A percentile compares a stretch with the other conserved stretches of the same genome.
phyloP scores from a whole-genome alignment of 2,797 vertebrate species.

The Cryptoblepharus egeriae region DNA sequence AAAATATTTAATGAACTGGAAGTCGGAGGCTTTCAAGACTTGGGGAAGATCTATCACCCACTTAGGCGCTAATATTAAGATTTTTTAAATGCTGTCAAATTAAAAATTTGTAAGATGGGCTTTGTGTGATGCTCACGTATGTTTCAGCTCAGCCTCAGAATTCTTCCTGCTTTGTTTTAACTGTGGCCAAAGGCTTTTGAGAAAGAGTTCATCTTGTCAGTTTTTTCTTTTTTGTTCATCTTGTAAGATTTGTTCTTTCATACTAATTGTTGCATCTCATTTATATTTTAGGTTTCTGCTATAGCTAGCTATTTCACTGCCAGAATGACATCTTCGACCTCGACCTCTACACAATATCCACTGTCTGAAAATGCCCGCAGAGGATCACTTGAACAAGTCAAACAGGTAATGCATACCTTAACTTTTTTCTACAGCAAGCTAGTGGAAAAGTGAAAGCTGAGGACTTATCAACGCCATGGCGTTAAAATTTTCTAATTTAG shows the following conservation, averaged over 20 bases:
- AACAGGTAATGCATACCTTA: constrained; percentile 79
- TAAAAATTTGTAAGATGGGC: not conserved
- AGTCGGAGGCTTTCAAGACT: not conserved
- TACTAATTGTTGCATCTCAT: constrained; percentile 11
- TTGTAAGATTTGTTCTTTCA: constrained; percentile 10
- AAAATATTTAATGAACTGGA: not conserved
- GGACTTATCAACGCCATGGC: not conserved
- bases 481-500: not conserved
- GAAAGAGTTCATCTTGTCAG: constrained; percentile 8
- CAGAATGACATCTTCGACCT: constrained; percentile 85
- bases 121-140: not conserved
- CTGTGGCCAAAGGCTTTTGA: constrained; percentile 34
- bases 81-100: not conserved
- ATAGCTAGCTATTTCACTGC: constrained; percentile 70
- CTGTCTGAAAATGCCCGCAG: constrained; percentile 82
- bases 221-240: constrained; percentile 30
- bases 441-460: not conserved
- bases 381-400: constrained; percentile 82
- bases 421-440: not conserved
- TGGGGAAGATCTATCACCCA: not conserved
- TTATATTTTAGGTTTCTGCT: constrained; percentile 52
- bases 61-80: not conserved
- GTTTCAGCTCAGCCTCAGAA: not conserved
- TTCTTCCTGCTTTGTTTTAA: constrained; percentile 12
- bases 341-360: constrained; percentile 78